Evolutionary conservation across 2,888 invertebrate genomes (phyloP).

Genomic region (Cartodere bifasciata): DNA sequence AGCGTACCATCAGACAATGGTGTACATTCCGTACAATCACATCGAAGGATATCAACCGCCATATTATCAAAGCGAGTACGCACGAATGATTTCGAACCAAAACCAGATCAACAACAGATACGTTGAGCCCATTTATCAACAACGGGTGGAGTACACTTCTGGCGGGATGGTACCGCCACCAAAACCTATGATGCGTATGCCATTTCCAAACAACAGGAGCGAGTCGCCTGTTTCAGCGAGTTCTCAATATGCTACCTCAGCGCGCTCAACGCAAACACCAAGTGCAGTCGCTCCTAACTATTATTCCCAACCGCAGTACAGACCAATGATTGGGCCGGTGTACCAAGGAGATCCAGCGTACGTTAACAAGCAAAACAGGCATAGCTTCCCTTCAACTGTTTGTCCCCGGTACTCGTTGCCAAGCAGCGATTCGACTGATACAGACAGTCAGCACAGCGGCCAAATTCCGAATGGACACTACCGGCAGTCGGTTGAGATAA

Average conservation of each 20-base stretch:
- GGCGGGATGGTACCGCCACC: slow-evolving; percentile 19
- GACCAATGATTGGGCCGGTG: slow-evolving; percentile 24
- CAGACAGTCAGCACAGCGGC: slow-evolving; percentile 27
- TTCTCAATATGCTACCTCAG: slow-evolving; percentile 32
- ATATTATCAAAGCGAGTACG: slow-evolving; percentile 27
- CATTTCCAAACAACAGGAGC: slow-evolving; percentile 27
- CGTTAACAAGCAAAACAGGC: slow-evolving; percentile 27
- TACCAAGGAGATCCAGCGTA: slow-evolving; percentile 27
- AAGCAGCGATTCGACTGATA: slow-evolving; percentile 27
- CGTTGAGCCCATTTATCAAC: slow-evolving; percentile 30
- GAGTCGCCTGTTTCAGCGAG: slow-evolving; percentile 33
- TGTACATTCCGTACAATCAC: slow-evolving; percentile 53
- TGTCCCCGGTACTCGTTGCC: slow-evolving; percentile 24
- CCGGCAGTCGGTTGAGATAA: slow-evolving; percentile 21
- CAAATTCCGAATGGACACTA: slow-evolving; percentile 26
- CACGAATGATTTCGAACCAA: slow-evolving; percentile 28
- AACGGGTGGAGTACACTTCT: slow-evolving; percentile 17
- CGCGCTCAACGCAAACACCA: slow-evolving; percentile 32
- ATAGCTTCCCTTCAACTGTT: slow-evolving; percentile 26
- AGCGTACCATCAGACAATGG: slow-evolving; percentile 54
- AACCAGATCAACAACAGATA: slow-evolving; percentile 34
- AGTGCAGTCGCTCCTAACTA: slow-evolving; percentile 24
- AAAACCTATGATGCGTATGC: slow-evolving; percentile 23
- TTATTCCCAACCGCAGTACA: slow-evolving; percentile 26
- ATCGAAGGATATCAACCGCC: slow-evolving; percentile 30